Conservation (phyloP, 2,888 invertebrate genomes). For the Apotomis turbidana region DNA sequence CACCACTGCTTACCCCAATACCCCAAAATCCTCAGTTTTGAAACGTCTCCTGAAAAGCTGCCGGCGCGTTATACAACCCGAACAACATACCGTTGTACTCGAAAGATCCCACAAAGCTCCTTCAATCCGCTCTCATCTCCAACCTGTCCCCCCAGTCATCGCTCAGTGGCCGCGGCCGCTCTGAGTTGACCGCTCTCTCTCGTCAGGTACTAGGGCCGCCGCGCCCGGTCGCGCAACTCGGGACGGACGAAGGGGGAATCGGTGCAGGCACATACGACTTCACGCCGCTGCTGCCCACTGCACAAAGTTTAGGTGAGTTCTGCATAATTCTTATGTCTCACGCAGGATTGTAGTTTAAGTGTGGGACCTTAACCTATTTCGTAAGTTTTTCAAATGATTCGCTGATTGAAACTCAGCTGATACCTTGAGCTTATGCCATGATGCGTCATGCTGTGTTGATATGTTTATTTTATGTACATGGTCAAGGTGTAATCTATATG, state of each 20-base stretch:
- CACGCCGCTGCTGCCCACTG: constrained; percentile 72
- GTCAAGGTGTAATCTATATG: constrained; percentile 12
- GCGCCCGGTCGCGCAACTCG: constrained; percentile 81
- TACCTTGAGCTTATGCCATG: background rate
- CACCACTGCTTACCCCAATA: constrained; percentile 27
- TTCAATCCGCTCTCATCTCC: background rate
- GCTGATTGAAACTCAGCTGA: background rate
- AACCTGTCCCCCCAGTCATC: constrained; percentile 24
- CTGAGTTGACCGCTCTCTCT: constrained; percentile 68
- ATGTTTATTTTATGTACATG: constrained; percentile 20
- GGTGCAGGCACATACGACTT: constrained; percentile 72
- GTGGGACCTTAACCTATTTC: too few relatives aligned
- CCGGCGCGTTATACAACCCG: background rate
- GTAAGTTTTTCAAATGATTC: background rate
- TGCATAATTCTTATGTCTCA: constrained; percentile 1
- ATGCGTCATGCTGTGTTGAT: constrained; percentile 5
- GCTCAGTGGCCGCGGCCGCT: constrained; percentile 53
- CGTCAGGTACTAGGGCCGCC: constrained; percentile 82
- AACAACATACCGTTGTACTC: background rate
- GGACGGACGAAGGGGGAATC: constrained; percentile 80
- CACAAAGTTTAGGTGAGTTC: constrained; percentile 71
- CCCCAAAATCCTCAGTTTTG: background rate
- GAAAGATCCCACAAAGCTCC: background rate
- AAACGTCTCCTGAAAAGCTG: background rate
- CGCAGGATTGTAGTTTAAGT: too few relatives aligned